Evolutionary conservation across 2,888 invertebrate genomes (phyloP), one percentile per base, ranked within the genome.

Genomic region (Mimachlamys varia): DNA sequence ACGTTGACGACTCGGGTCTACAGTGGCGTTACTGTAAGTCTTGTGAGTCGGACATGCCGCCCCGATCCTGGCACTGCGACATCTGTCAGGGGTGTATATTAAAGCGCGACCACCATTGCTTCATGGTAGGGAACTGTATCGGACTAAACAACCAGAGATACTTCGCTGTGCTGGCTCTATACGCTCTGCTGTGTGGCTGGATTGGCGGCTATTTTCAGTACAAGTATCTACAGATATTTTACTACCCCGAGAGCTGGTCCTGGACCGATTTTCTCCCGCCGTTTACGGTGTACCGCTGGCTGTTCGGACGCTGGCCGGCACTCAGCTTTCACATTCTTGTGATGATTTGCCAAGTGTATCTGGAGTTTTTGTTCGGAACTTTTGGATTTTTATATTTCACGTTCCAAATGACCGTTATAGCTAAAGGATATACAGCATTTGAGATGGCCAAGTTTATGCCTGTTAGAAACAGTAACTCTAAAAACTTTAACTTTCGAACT

Each of bases 101-200:
- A 27, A 95, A 95, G 89, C 92, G 96, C 2, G 96, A 96, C 91
- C 96, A 96, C 91, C 96, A 96, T 91, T 96, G 96, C 89, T 95
- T 93, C 89, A 93, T 96, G 92, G 93, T 95, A 5, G 76, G 91
- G 37, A 89, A 88, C 15, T 92, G 95, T 91, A 93, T 95, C 33
- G 95, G 95, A 10, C 94, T 94, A 89, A 93, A 93, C 49, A 95
- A 95, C 91, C 95, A 95, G 90, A 92, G 94, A n/a, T 95, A 94
- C 90, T 95, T 95, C 88, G 91, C 94, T 38, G 92, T 95, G 22
- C 58, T 94, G 89, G 89, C 91, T 7, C 94, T 94, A 87, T 95
- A 94, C 89, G 91, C 92, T 12, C 55, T 92, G 19, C 33, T 95
- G n/a, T 90, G 89, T 22, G 92, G 93, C 15, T 50, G 92, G 50